phyloP scores from a whole-genome alignment of 2,113 vertebrate genomes.

The Felis chaus region DNA sequence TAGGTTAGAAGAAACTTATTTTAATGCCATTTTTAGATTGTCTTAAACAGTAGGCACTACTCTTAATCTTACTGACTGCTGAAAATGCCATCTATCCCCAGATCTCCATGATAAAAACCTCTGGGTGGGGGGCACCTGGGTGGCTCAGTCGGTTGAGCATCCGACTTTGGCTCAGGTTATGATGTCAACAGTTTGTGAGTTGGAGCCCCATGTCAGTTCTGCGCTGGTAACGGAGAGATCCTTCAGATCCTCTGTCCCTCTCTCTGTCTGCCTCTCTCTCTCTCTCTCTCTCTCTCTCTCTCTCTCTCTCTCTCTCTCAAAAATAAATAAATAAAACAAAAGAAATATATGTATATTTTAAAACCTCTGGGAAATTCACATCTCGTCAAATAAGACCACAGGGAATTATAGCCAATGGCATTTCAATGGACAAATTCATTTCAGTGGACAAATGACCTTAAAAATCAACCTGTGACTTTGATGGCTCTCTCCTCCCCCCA shows the following conservation, averaged over 20 bases:
- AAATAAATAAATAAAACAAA: too few species aligned
- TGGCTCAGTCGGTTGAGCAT: too few species aligned
- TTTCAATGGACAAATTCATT: not conserved
- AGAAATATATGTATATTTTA: too few species aligned
- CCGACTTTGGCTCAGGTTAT: too few species aligned
- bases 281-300: too few species aligned
- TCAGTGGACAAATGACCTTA: not conserved
- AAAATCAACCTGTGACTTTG: slow-evolving; percentile 13
- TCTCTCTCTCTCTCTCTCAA: too few species aligned
- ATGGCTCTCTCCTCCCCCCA: not conserved
- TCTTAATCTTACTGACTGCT: not conserved
- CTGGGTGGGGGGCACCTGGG: not conserved
- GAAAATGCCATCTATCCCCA: not conserved
- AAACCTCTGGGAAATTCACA: not conserved
- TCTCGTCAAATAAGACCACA: not conserved
- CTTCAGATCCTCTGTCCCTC: too few species aligned
- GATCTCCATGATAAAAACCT: not conserved
- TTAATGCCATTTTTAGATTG: not conserved
- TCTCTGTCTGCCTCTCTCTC: too few species aligned
- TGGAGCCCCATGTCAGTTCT: too few species aligned
- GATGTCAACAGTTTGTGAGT: too few species aligned
- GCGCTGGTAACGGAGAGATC: too few species aligned
- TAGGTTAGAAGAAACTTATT: not conserved
- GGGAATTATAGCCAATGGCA: not conserved
- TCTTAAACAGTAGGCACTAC: not conserved